Evolutionary conservation across 2,797 vertebrate species (phyloP).

Genomic region (Sebastes glaucus): DNA sequence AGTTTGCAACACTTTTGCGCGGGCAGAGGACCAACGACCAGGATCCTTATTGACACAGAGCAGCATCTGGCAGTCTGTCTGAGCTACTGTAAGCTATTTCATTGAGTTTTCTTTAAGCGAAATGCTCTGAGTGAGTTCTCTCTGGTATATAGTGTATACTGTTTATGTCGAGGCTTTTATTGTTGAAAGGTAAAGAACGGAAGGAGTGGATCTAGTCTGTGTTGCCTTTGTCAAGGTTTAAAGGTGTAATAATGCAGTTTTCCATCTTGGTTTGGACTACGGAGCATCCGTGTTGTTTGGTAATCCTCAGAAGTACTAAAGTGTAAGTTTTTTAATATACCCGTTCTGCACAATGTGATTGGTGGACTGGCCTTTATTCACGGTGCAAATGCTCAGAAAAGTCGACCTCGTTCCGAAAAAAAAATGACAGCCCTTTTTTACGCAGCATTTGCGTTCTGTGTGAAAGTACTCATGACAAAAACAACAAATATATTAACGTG

Average conservation of each 20-base stretch:
- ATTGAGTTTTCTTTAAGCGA: no score
- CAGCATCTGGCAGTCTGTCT: no score
- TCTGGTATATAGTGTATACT: no score
- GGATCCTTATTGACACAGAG: no score
- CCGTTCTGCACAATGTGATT: neutral
- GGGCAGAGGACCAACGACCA: neutral
- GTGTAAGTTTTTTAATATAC: neutral
- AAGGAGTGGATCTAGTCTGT: neutral
- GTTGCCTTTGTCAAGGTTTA: neutral
- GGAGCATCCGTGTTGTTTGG: neutral
- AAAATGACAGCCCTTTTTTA: no score
- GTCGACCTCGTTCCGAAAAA: neutral
- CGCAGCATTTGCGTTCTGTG: no score
- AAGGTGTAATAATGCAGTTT: neutral
- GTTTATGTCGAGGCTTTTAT: no score
- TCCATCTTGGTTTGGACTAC: neutral
- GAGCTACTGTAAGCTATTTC: no score
- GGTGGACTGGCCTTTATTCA: neutral
- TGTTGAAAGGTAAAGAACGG: neutral
- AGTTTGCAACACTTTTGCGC: no score
- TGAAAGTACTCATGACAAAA: neutral
- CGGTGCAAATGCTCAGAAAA: neutral
- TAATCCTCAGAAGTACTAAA: neutral
- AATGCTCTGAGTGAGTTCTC: no score
- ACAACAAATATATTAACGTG: neutral